phyloP scores from a whole-genome alignment of 1,140 invertebrate genomes.

The Pentalonia nigronervosa region DNA sequence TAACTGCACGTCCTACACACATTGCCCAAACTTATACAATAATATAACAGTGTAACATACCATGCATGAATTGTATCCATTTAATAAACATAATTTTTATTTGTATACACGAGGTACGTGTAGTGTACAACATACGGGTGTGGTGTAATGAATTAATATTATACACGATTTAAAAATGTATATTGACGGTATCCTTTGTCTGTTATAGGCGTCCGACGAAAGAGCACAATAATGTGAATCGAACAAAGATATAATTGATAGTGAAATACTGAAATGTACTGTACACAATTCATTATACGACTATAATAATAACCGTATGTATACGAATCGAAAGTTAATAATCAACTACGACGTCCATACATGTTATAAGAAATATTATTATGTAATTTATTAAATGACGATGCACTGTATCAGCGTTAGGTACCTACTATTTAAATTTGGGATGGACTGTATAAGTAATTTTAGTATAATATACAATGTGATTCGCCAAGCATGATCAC shows the following conservation, averaged over 20 bases:
- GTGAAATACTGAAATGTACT: not conserved
- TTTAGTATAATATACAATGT: not conserved
- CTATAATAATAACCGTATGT: not conserved
- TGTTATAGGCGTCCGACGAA: not conserved
- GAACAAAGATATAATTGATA: not conserved
- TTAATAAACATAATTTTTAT: not conserved
- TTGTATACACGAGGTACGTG: not conserved
- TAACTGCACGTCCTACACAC: not conserved
- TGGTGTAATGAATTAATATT: constrained; percentile 17
- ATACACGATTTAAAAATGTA: not conserved
- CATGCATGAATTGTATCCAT: not conserved
- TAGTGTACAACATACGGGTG: not conserved
- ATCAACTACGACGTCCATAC: not conserved
- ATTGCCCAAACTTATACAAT: not conserved
- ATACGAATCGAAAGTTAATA: not conserved
- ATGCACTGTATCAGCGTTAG: not conserved
- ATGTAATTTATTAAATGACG: not conserved
- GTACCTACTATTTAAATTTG: not conserved
- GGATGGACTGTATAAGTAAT: not conserved
- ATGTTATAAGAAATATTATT: not conserved
- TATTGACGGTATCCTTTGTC: not conserved
- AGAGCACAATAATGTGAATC: not conserved
- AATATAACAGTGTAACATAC: not conserved
- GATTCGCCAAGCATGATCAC: no score
- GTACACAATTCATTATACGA: not conserved